phyloP scores from a whole-genome alignment of 2,113 vertebrate genomes.

The Lipotes vexillifer region DNA sequence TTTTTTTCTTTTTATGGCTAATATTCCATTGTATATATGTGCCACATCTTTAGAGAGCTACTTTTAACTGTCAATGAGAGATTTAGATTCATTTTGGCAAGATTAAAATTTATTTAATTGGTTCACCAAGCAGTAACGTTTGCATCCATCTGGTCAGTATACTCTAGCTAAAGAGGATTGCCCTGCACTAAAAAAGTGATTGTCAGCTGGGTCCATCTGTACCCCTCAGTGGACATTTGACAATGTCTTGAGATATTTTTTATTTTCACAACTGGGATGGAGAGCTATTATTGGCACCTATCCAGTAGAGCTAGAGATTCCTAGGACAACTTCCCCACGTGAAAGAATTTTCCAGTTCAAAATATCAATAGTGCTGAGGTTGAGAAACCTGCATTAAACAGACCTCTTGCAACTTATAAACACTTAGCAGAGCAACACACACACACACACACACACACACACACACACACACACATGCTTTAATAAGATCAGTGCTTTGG shows the following conservation, averaged over 20 bases:
- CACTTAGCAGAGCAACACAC: background rate
- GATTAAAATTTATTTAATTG: background rate
- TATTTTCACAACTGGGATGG: background rate
- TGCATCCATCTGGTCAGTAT: background rate
- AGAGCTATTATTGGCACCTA: background rate
- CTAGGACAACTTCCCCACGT: rapidly evolving
- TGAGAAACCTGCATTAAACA: background rate
- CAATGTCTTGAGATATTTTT: background rate
- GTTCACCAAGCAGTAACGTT: background rate
- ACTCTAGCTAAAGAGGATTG: background rate
- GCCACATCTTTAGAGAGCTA: background rate
- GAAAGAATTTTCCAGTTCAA: background rate
- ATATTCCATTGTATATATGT: no score
- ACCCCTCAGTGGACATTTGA: background rate
- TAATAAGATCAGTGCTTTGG: background rate
- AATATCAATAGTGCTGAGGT: background rate
- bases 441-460: background rate
- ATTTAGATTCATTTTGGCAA: background rate
- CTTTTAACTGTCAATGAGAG: background rate
- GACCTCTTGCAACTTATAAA: background rate
- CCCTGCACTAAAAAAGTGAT: background rate
- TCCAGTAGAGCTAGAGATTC: background rate
- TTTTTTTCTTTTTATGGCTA: no score
- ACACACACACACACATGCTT: background rate
- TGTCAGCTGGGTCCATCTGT: background rate